phyloP scores from a whole-genome alignment of 2,113 vertebrate genomes.

The Lucifuga dentata region DNA sequence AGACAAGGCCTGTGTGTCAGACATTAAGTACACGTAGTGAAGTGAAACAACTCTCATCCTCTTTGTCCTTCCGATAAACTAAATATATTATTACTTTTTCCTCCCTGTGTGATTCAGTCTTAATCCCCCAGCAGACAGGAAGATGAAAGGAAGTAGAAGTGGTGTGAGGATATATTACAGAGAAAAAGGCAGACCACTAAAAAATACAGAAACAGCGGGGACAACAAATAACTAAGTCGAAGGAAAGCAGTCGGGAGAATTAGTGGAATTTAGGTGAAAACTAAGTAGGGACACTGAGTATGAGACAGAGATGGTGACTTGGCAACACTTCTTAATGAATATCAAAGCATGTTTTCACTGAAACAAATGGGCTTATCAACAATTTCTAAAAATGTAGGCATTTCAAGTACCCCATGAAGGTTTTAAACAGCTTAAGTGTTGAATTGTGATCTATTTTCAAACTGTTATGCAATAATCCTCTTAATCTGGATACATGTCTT shows the following conservation, averaged over 20 bases:
- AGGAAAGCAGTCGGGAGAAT: not conserved
- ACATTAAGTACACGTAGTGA: conserved; percentile 30
- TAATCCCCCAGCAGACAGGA: conserved; percentile 61
- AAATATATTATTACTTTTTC: conserved; percentile 56
- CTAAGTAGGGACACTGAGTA: not conserved
- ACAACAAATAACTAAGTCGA: conserved; percentile 12
- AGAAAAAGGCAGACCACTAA: conserved; percentile 4
- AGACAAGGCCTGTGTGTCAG: conserved; percentile 46
- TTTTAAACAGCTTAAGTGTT: conserved; percentile 37
- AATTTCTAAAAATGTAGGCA: not conserved
- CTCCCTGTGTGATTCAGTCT: conserved; percentile 49
- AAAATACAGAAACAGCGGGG: conserved; percentile 31
- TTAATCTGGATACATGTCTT: conserved; percentile 39
- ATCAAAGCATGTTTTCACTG: not conserved
- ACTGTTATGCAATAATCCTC: conserved; percentile 15
- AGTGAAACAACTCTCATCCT: conserved; percentile 46
- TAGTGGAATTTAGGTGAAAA: conserved; percentile 1
- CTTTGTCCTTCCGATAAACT: conserved; percentile 63
- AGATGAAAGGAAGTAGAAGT: conserved; percentile 46
- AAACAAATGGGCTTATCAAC: conserved; percentile 34
- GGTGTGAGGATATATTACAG: conserved; percentile 8
- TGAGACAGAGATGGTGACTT: conserved; percentile 21
- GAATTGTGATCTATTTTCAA: conserved; percentile 23
- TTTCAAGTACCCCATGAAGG: conserved; percentile 3
- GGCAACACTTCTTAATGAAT: conserved; percentile 34